Evolutionary conservation across 2,797 vertebrate species (phyloP), one percentile per base, ranked within the genome.

Genomic region (Dromococcyx pavoninus): DNA sequence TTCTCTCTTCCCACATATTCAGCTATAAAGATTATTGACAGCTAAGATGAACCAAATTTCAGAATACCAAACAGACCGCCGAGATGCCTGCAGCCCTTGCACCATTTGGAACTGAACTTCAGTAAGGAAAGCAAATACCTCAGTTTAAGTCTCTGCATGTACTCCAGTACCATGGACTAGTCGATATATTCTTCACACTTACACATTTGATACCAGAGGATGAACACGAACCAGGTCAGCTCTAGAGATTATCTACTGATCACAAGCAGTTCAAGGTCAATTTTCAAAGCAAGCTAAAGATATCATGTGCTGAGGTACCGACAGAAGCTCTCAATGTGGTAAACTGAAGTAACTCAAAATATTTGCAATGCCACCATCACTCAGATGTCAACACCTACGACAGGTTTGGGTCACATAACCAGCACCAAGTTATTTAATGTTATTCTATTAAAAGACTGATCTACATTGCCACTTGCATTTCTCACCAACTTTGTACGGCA

Each of bases 231-330:
- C 9, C 37, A 92, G 22, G 33, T 62, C 65, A 86, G 30, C 35
- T 61, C 58, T 46, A 78, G 70, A 72, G 33, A 72, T 65, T 43
- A 69, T 6, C 65, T 71, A 50, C 65, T 65, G 54, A 84, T 43
- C 58, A 30, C 33, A 85, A 73, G 32, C 11, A 76, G 51, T 60
- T 54, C 74, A 89, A 93, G 46, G 61, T 37, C 54, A 71, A 54
- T 71, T 93, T 75, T 71, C 44, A 70, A 88, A 90, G 66, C 54
- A 90, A 35, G 11, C 51, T 84, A 7, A 80, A 89, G 54, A 51
- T 15, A 80, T 0, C 27, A 28, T 3, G 9, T 41, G 56, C 35
- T 11, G 61, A 46, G 14, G 66, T 69, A 89, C 4, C 0, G 0
- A 43, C 9, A 87, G 21, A 67, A 83, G 32, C 30, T 74, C 56